Evolutionary conservation across 1,140 invertebrate species (phyloP).

Genomic region (Caenorhabditis remanei): DNA sequence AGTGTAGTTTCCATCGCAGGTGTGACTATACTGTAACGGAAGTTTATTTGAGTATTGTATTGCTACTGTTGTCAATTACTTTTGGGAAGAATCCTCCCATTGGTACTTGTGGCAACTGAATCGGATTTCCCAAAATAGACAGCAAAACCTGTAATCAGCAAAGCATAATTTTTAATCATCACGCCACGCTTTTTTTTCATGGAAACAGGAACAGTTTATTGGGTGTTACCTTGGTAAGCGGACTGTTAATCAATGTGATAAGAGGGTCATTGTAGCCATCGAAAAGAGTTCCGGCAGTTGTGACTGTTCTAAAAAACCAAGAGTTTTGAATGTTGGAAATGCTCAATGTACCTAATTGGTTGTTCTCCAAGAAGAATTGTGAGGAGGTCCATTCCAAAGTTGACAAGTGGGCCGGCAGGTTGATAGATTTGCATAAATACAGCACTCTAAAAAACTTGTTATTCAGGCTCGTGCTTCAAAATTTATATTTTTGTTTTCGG

Average conservation of each 20-base stretch:
- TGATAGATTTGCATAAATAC: slow-evolving; percentile 35
- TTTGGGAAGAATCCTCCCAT: slow-evolving; percentile 26
- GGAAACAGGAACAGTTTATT: slow-evolving; percentile 20
- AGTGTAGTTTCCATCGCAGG: slow-evolving; percentile 57
- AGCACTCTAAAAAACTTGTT: slow-evolving; percentile 17
- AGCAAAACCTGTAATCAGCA: slow-evolving; percentile 22
- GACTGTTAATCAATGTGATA: slow-evolving; percentile 58
- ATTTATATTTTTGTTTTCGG: neutral
- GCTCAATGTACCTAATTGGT: slow-evolving; percentile 41
- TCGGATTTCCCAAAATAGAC: slow-evolving; percentile 33
- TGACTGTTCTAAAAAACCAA: slow-evolving; percentile 48
- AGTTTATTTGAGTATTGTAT: neutral
- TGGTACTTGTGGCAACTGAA: slow-evolving; percentile 45
- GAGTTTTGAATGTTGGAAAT: neutral
- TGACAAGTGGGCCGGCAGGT: neutral
- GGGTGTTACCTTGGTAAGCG: slow-evolving; percentile 20
- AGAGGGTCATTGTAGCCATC: slow-evolving; percentile 61
- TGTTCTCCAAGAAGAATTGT: slow-evolving; percentile 58
- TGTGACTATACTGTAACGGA: slow-evolving; percentile 59
- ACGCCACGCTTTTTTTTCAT: neutral
- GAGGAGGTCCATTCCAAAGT: slow-evolving; percentile 17
- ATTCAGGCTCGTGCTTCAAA: neutral
- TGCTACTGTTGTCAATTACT: neutral
- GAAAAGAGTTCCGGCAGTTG: slow-evolving; percentile 58
- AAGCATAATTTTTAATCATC: neutral